Percentiles rank a stretch among this genome's conserved stretches.
Conservation (phyloP, 2,888 invertebrate genomes). For the Phrixothrix hirtus region DNA sequence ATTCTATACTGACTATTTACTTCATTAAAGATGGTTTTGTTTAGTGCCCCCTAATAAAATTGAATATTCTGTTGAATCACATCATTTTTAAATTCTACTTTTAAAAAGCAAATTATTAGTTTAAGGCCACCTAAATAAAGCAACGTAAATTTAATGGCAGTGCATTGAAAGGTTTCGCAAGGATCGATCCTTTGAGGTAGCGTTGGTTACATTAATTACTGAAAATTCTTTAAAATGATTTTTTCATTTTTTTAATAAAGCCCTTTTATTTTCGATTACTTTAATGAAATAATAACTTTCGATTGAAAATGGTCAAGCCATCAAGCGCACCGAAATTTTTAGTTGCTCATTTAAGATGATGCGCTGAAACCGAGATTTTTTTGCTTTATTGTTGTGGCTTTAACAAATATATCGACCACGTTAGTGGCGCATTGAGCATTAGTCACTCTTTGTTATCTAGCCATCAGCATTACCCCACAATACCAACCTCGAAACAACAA, state of each 20-base stretch:
- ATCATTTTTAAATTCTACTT: neutral
- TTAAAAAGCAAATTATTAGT: no score
- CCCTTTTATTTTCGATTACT: neutral
- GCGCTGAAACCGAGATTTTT: neutral
- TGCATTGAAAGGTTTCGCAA: no score
- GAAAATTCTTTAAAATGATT: constrained; percentile 15
- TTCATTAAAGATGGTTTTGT: constrained; percentile 15
- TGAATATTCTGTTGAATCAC: neutral
- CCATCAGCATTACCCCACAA: constrained; percentile 46
- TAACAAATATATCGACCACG: constrained; percentile 39
- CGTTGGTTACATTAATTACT: constrained; percentile 14
- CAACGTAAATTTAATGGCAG: constrained; percentile 2
- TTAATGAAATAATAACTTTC: no score
- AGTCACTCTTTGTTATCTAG: constrained; percentile 47
- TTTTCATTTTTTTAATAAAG: constrained; percentile 13
- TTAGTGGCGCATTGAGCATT: constrained; percentile 44
- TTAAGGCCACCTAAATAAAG: no score
- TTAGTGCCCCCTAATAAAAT: constrained; percentile 2
- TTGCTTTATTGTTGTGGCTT: neutral
- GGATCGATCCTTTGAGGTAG: constrained; percentile 3
- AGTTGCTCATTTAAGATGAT: no score
- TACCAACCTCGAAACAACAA: constrained; percentile 50
- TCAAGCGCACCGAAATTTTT: no score
- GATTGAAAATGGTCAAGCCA: no score
- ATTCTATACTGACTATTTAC: constrained; percentile 16